Evolutionary conservation across 2,113 vertebrate species (phyloP), one percentile per base, ranked within the genome.

Genomic region (Hassar affinis): DNA sequence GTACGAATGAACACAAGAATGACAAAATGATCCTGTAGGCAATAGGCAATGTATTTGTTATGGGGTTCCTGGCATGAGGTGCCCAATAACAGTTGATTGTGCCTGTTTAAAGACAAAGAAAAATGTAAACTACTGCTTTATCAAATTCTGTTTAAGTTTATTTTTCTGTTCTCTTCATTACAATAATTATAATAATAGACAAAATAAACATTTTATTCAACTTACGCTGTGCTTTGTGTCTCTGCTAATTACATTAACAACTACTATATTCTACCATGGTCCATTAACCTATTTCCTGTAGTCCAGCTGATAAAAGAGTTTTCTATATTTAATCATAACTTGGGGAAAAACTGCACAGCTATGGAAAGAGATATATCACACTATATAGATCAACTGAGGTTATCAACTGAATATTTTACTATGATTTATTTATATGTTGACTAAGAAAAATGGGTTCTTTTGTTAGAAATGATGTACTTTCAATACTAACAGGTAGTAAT

Each of bases 161-260:
- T 27, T 25, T 45, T 27, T 6, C 5, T 72, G 38, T 71, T 72
- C 6, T 47, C 1, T 45, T 69, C 15, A 69, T 25, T 69, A 25
- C 33, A 68, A 8, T 66, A 66, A 68, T 68, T 42, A 42, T 18
- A 68, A 25, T 72, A 71, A 71, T 27, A 72, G 42, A 49, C 25
- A 72, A 72, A n/a, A 45, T 71, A 71, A 72, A 72, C 38, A 72
- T 27, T 72, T 42, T 49, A 15, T 72, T 72, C 25, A 49, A 42
- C 15, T 42, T 49, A 17, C 42, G 47, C 20, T 42, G 33, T 69
- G 11, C 6, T 72, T 49, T 49, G 5, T 27, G 42, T 49, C 25
- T 72, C 25, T 71, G 42, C 10, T 42, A n/a, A 47, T n/a, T 45
- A 47, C 25, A 47, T 47, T 7, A n/a, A 71, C 35, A 38, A 20